Evolutionary conservation across 2,113 vertebrate genomes (phyloP), one percentile per base, ranked within the genome.

Genomic region (Daubentonia madagascariensis): DNA sequence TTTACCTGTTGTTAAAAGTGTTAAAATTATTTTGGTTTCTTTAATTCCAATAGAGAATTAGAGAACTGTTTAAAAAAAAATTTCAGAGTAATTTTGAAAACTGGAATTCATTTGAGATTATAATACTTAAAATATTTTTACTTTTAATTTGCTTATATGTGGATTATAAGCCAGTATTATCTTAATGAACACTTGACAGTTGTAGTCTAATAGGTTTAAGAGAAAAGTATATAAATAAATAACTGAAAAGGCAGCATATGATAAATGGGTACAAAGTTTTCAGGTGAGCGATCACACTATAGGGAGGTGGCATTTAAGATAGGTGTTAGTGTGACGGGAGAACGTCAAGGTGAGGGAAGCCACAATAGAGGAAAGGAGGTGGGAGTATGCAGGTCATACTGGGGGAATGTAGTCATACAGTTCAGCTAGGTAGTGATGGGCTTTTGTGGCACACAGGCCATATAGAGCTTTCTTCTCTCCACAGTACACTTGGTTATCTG

Each of bases 1-100:
- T 59, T 85, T 81, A 40, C 88, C 8, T 91, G 14, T 73, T 93
- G 37, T 63, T 84, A 86, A 13, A 95, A 54, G 30, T 87, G 7
- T 91, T 94, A 12, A 57, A 92, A 84, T 97, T 96, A 85, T 79
- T 90, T 97, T 85, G 22, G 11, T 92, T 96, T 93, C 57, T 87
- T 93, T 83, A 72, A 91, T 91, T 93, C 9, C 50, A 81, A 9
- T 84, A 80, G 37, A 76, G 73, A 92, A 96, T 37, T 85, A 89
- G 17, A 79, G 25, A 85, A 91, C 43, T 81, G 68, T 37, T 45
- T 22, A 12, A 79, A 89, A 96, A 57, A 40, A 10, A 32, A 17
- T 28, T 52, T n/a, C 8, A 75, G 13, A 92, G 4, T 61, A 81
- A 5, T 76, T 90, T 87, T 78, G 17, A 86, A 95, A 96, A 50